These are phyloP conservation scores for Chamaea fasciata DNA, from an alignment of 2,113 vertebrate genomes.

Conservation along the genomic window DNA sequence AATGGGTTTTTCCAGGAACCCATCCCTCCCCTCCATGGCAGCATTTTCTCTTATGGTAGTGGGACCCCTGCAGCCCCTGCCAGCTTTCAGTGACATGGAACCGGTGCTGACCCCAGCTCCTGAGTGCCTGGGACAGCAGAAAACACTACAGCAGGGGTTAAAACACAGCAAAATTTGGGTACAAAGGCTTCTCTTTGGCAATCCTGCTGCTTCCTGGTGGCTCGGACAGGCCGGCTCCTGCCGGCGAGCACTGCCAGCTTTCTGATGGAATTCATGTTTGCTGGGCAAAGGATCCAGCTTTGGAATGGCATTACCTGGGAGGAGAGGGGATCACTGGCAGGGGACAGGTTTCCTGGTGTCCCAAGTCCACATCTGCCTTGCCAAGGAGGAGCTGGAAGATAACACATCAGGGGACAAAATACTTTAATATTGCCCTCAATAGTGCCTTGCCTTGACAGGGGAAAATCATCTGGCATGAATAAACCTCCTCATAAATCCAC, in stretches of 20 bases:
- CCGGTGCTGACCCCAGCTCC: background rate
- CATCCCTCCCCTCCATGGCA: background rate
- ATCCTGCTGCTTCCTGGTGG: background rate
- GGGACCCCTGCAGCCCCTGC: background rate
- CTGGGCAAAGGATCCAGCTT: background rate
- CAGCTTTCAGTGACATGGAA: rapidly evolving
- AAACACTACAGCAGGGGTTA: background rate
- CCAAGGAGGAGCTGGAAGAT: background rate
- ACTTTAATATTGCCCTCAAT: rapidly evolving
- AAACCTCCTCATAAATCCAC: background rate
- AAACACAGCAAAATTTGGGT: background rate
- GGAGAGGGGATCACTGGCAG: background rate
- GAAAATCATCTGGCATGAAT: rapidly evolving
- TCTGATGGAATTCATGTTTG: background rate
- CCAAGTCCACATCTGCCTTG: background rate
- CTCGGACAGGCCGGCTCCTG: background rate
- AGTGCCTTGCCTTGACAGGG: background rate
- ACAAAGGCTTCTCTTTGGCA: background rate
- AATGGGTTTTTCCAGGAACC: background rate
- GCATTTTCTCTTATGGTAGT: rapidly evolving
- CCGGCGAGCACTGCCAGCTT: background rate
- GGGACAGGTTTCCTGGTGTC: background rate
- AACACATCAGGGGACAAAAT: rapidly evolving
- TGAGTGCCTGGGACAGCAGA: background rate
- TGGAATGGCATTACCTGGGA: background rate